Base-by-base conservation (phyloP, 2,888 invertebrate genomes). In the Pyrrhosoma nymphula region DNA sequence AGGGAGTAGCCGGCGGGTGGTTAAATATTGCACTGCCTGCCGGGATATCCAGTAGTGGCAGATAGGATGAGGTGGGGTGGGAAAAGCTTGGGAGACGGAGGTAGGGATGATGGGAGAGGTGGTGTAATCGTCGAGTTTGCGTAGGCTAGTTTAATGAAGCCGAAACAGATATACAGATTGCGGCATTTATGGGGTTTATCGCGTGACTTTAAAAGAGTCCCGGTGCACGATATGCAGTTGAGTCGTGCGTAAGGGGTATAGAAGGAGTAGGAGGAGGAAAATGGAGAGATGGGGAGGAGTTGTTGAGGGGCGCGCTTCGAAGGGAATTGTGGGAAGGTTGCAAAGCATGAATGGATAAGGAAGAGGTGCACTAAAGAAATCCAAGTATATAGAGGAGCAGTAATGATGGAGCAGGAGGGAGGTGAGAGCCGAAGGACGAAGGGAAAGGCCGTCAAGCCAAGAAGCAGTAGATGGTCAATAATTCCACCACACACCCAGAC, bases 91-190 rank as follows among this genome's bases (percentile, higher is more conserved):
- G 8, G n/a, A 56, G 20, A 90, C 18, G 30, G 90, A 16, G n/a
- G 30, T 2, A 47, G 26, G 56, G 30, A 56, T n/a, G 91, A 39
- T 35, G 47, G 47, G 26, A 47, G 47, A 26, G 55, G 93, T 47
- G 63, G 91, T 63, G 56, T 93, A 93, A 93, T 93, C 93, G 93
- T 47, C 23, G 93, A 69, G 93, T 93, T 69, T 93, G 93, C 93
- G 93, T 93, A 93, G 69, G 63, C 69, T 75, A 93, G 69, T 93
- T 93, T 93, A 93, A 93, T 75, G 93, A 93, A 93, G 93, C 93
- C 69, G 93, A 93, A 93, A 93, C 93, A 93, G 93, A 93, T 93
- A 47, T 63, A 75, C 63, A 93, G 93, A 93, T 93, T 93, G 69
- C 93, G 69, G 47, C 93, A 63, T 93, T 93, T 93, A 93, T 93